A percentile compares a stretch with the other conserved stretches of the same genome.
Conservation (phyloP, 2,888 invertebrate genomes). For the Drosophila subsilvestris region DNA sequence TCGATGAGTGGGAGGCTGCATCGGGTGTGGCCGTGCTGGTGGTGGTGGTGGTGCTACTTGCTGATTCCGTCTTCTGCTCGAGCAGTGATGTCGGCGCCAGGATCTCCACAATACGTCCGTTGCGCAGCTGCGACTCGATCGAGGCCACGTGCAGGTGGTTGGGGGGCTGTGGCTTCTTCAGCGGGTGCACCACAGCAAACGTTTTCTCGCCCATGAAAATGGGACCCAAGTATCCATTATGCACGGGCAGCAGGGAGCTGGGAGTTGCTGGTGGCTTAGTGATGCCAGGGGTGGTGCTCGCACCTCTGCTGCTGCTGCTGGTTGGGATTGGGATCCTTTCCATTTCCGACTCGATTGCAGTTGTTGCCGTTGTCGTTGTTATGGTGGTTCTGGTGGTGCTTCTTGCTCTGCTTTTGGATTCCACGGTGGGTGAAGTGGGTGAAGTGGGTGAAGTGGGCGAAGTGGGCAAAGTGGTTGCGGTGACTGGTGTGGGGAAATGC, state of each 20-base stretch:
- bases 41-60: background rate
- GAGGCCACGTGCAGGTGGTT: conserved; percentile 54
- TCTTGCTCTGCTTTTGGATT: background rate
- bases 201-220: conserved; percentile 82
- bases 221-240: conserved; percentile 81
- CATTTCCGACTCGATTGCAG: conserved; percentile 38
- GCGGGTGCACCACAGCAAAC: conserved; percentile 73
- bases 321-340: conserved; percentile 28
- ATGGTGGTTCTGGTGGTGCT: conserved; percentile 12
- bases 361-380: conserved; percentile 6
- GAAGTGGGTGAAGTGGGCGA: too few relatives aligned
- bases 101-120: conserved; percentile 80
- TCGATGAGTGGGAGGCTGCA: background rate
- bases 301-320: background rate
- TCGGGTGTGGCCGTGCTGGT: background rate
- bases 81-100: conserved; percentile 73
- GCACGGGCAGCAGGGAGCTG: conserved; percentile 58
- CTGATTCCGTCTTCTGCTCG: conserved; percentile 37
- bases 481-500: conserved; percentile 63
- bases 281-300: conserved; percentile 2
- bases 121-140: conserved; percentile 71
- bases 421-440: background rate
- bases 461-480: too few relatives aligned
- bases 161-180: conserved; percentile 48
- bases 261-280: conserved; percentile 7